Evolutionary conservation across 2,888 invertebrate genomes (phyloP), one percentile per base, ranked within the genome.

Genomic region (Eristalis arbustorum): DNA sequence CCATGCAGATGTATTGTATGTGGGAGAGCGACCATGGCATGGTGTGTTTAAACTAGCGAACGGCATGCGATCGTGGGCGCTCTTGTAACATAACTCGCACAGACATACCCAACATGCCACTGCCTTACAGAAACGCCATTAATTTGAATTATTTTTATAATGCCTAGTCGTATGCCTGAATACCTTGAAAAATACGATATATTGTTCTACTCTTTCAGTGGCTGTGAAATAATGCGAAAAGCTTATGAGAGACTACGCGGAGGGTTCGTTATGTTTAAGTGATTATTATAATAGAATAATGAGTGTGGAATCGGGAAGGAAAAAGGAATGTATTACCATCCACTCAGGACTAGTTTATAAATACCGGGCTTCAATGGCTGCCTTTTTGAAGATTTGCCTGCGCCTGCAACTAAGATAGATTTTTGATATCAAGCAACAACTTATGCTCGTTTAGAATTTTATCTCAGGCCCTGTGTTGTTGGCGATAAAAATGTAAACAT

Each of bases 71-170:
- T 74, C 64, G 69, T 69, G 42, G 49, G 68, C 66, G 62, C 25
- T 28, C 31, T 31, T 37, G 83, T 69, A 74, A 74, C 74, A 66
- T 66, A 79, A 84, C 79, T 84, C 83, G 73, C 61, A 28, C 64
- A 64, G 83, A 64, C 77, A 77, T 68, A 77, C 18, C 49, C 6
- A 49, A 67, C 72, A 37, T 61, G 57, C 59, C 61, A 66, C 57
- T 37, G 25, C 57, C 42, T n/a, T 25, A 73, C 67, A 62, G 14
- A 11, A 63, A 56, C 28, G 67, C 66, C 68, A 83, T 83, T 83
- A 83, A 78, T 79, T 78, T 61, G 61, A 84, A 74, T 84, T 84
- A 84, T 74, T 84, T 79, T 79, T 34, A 69, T 64, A 79, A 73
- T 74, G 66, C 69, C 61, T 78, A 49, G 69, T 68, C 77, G 61